Conservation (phyloP, 2,888 invertebrate genomes). For the Sarcophaga rosellei region DNA sequence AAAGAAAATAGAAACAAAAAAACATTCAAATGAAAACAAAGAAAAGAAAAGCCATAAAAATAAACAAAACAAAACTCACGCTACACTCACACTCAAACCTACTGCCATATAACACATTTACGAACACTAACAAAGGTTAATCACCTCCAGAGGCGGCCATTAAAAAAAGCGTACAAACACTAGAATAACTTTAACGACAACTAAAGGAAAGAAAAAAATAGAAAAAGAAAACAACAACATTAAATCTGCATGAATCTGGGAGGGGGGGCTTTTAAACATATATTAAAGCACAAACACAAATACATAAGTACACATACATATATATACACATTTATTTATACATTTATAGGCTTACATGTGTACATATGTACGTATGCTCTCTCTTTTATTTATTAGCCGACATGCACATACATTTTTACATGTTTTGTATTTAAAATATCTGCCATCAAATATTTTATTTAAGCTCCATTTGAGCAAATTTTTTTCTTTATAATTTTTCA, state of each 20-base stretch:
- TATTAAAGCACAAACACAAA: neutral
- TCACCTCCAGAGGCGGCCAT: constrained; percentile 54
- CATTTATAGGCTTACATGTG: neutral
- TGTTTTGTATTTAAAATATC: too few relatives aligned
- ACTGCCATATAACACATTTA: constrained; percentile 29
- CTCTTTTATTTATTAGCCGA: too few relatives aligned
- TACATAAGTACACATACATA: neutral
- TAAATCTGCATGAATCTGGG: constrained; percentile 33
- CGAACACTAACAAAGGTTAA: constrained; percentile 51
- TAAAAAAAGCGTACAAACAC: constrained; percentile 16
- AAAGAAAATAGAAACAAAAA: constrained; percentile 14
- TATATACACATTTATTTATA: neutral
- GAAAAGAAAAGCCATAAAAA: constrained; percentile 27
- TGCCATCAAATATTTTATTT: too few relatives aligned
- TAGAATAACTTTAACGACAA: neutral
- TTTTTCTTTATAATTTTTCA: too few relatives aligned
- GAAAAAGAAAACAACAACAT: neutral
- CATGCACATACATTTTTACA: too few relatives aligned
- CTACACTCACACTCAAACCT: constrained; percentile 13
- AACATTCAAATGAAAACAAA: neutral
- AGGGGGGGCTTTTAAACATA: constrained; percentile 17
- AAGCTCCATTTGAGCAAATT: too few relatives aligned
- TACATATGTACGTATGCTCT: too few relatives aligned
- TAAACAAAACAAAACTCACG: neutral
- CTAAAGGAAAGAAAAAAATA: neutral